Conservation (phyloP, 2,113 vertebrate genomes). For the Pelmatolapia mariae region DNA sequence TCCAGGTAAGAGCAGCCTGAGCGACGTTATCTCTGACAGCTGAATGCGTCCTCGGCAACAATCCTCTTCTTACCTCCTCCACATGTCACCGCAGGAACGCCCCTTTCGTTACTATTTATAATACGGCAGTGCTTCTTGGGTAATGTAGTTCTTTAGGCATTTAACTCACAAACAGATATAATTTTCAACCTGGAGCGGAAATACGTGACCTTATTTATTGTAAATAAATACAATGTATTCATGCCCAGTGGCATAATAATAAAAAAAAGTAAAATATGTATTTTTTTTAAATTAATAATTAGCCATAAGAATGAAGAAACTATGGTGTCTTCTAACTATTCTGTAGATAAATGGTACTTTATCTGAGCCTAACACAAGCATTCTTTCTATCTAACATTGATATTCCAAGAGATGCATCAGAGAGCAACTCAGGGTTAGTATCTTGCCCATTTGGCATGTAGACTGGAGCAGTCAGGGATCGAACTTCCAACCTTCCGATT, state of each 20-base stretch:
- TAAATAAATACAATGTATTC: neutral
- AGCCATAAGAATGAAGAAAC: neutral
- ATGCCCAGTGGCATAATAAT: neutral
- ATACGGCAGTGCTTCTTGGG: conserved; percentile 48
- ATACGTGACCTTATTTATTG: neutral
- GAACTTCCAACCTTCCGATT: neutral
- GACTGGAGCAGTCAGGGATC: neutral
- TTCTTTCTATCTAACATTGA: neutral
- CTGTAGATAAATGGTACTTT: neutral
- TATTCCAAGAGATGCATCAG: neutral
- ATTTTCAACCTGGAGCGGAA: neutral
- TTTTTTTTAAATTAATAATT: neutral
- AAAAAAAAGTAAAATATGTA: neutral
- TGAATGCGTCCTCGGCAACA: conserved; percentile 53
- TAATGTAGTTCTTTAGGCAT: conserved; percentile 48
- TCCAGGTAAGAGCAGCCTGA: conserved; percentile 56
- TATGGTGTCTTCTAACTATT: neutral
- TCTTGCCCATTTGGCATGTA: neutral
- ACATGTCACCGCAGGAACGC: conserved; percentile 69
- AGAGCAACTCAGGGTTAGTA: neutral
- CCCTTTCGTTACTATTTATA: conserved; percentile 59
- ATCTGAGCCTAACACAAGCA: neutral
- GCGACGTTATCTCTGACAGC: conserved; percentile 63
- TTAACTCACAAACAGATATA: neutral
- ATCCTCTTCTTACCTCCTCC: conserved; percentile 71